Evolutionary conservation across 1,140 invertebrate species (phyloP), one percentile per base, ranked within the genome.

Genomic region (Diuraphis noxia): DNA sequence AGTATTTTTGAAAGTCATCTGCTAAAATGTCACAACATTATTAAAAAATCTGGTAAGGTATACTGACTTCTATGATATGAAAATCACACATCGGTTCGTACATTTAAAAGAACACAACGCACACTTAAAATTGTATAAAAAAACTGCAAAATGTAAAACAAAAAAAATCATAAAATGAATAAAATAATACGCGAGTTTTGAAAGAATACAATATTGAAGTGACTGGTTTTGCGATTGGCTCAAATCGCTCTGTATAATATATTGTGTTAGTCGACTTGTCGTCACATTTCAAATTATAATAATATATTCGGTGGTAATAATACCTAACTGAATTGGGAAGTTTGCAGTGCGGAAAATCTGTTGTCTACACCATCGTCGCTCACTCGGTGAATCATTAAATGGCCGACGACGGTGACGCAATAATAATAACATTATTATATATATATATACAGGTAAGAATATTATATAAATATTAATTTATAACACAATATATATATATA

Each of bases 391-490:
- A 63, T 63, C 56, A 63, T 63, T n/a, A 72, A 72, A n/a, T 30
- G 10, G 52, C 30, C 30, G 10, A 9, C 30, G 30, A 17, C 30
- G 56, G 34, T 10, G 13, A 72, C 30, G 56, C 30, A 3, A 63
- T 30, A 10, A 13, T 10, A 5, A n/a, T 72, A 72, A n/a, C 34
- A 72, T 34, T 72, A 72, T 72, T n/a, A n/a, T n/a, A n/a, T n/a
- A n/a, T n/a, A n/a, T n/a, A n/a, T n/a, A n/a, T n/a, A n/a, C n/a
- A 49, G 19, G 46, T 46, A 43, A 13, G 43, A 17, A n/a, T 72
- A 72, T 72, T 72, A 72, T n/a, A 72, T 72, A 72, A n/a, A n/a
- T n/a, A n/a, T n/a, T n/a, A n/a, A n/a, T 72, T 72, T 72, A 72
- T n/a, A 72, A 72, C 56, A n/a, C 30, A 30, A 56, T 56, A 25